These are phyloP conservation scores for Urocitellus parryii DNA, from an alignment of 2,113 vertebrate species.

Conservation along the genomic window DNA sequence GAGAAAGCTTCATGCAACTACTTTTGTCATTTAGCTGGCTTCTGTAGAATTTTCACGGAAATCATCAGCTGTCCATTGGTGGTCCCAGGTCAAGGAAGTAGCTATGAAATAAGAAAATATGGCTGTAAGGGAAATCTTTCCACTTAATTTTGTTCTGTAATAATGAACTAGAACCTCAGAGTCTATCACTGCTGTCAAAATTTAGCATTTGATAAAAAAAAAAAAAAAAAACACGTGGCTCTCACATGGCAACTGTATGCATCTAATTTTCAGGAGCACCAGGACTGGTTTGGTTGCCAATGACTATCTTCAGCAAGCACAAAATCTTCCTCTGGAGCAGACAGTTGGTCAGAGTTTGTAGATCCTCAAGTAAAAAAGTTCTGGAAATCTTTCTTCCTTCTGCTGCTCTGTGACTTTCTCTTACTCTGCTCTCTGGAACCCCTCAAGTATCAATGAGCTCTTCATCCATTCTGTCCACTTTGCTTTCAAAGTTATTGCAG, in stretches of 20 bases:
- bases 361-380: neutral
- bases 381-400: neutral
- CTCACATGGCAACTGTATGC: neutral
- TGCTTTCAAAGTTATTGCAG: neutral
- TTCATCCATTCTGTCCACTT: neutral
- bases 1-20: neutral
- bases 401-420: neutral
- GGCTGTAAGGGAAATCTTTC: neutral
- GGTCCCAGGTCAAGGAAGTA: neutral
- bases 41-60: neutral
- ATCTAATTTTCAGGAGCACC: neutral
- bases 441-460: neutral
- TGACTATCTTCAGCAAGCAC: neutral
- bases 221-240: neutral
- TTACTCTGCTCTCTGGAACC: neutral
- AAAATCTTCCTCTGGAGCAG: neutral
- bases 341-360: neutral
- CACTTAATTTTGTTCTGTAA: conserved; percentile 20
- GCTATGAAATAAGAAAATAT: neutral
- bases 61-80: neutral
- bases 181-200: neutral
- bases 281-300: neutral
- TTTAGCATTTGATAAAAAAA: neutral
- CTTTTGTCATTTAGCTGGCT: neutral
- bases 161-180: neutral